A percentile compares a stretch with the other conserved stretches of the same genome.
Evolutionary conservation across 2,888 invertebrate species (phyloP).

Genomic region (Coleophora deauratella): DNA sequence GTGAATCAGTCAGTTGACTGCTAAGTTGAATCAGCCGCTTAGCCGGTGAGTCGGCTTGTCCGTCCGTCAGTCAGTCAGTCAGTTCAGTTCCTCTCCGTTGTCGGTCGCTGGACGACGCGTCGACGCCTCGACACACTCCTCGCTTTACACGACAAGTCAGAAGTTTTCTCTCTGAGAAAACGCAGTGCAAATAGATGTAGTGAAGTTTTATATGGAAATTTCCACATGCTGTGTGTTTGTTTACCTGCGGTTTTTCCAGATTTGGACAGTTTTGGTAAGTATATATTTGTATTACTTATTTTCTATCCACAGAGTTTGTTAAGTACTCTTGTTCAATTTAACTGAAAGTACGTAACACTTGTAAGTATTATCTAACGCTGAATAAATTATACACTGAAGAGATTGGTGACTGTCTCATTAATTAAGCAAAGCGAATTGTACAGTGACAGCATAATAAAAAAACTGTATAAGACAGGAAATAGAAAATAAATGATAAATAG

Average conservation of each 20-base stretch:
- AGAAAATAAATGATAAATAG: too few species aligned
- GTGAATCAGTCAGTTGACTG: too few species aligned
- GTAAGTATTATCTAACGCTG: too few species aligned
- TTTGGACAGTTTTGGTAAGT: constrained; percentile 37
- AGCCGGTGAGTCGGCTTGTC: too few species aligned
- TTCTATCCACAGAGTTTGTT: constrained; percentile 13
- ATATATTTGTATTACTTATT: constrained; percentile 23
- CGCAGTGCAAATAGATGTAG: constrained; percentile 43
- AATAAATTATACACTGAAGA: constrained; percentile 9
- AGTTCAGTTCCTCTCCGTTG: constrained; percentile 35
- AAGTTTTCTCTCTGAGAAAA: constrained; percentile 60
- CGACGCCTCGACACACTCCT: not conserved
- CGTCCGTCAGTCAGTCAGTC: constrained; percentile 5
- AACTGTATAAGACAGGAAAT: too few species aligned
- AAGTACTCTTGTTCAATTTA: too few species aligned
- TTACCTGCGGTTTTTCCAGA: constrained; percentile 16
- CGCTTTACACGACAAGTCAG: constrained; percentile 37
- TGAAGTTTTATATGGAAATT: constrained; percentile 40
- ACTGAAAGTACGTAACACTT: too few species aligned
- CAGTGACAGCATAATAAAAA: not conserved
- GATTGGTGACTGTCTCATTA: too few species aligned
- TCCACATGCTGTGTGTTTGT: constrained; percentile 24
- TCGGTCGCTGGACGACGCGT: constrained; percentile 16
- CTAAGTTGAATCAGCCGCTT: not conserved
- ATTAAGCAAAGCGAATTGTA: too few species aligned